Evolutionary conservation across 2,888 invertebrate species (phyloP), one percentile per base, ranked within the genome.

Genomic region (Campaea margaritaria): DNA sequence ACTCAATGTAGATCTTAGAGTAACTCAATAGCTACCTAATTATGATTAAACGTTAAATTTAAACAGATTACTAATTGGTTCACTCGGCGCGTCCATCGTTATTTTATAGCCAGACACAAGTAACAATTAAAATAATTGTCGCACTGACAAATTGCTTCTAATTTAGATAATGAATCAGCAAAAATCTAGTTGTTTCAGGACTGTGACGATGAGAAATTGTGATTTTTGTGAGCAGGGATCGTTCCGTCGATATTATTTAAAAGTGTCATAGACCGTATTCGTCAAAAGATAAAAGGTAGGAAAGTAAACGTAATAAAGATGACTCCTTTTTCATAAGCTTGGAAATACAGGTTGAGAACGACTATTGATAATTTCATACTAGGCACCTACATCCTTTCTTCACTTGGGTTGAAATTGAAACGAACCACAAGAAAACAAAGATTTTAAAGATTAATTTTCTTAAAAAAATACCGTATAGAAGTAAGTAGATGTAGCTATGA

Each of bases 121-220:
- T 11, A n/a, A 10, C 38, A 38, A 48, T 48, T 48, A 48, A 9
- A 27, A 34, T 51, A 51, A 51, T 43, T 51, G 34, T 51, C 36
- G 38, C n/a, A 15, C 42, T 48, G 55, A 55, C 42, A 48, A 47
- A 54, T 55, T 31, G 27, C 16, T 52, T 46, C 21, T 15, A 55
- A 54, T 47, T 47, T 21, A 47, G n/a, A 42, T 16, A 11, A 16
- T n/a, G n/a, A 14, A 48, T 46, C 38, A 31, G 34, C 36, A 14
- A 44, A 43, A 44, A 21, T 13, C 14, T 42, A 14, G 43, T 41
- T 42, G n/a, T 44, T 44, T 36, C 8, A n/a, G 3, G 42, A 11
- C 10, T 47, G 27, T 31, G 15, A 49, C 42, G 12, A 52, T 31
- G 44, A 48, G 13, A 12, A 36, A 47, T 45, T 12, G 15, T 8